Evolutionary conservation across 2,888 invertebrate species (phyloP).

Genomic region (Eretmocerus hayati): DNA sequence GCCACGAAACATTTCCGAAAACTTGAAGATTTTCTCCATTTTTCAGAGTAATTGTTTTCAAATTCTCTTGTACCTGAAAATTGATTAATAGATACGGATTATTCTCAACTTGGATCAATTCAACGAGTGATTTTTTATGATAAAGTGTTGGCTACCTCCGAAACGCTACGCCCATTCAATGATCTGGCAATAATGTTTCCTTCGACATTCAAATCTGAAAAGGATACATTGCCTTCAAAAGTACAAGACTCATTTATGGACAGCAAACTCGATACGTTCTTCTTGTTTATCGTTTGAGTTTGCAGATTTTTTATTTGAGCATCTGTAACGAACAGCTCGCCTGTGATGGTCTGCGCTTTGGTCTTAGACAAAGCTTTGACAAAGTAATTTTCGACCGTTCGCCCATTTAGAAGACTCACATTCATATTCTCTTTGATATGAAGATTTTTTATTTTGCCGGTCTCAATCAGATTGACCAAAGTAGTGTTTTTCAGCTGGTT

Average conservation of each 20-base stretch:
- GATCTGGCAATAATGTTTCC: conserved; percentile 25
- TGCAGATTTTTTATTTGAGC: conserved; percentile 24
- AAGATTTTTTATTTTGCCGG: conserved; percentile 24
- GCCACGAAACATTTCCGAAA: conserved; percentile 32
- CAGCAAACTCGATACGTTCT: conserved; percentile 22
- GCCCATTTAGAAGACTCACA: conserved; percentile 24
- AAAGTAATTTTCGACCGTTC: conserved; percentile 24
- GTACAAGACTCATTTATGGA: conserved; percentile 27
- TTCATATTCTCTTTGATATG: conserved; percentile 26
- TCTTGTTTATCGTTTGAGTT: conserved; percentile 27
- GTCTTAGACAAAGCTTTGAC: conserved; percentile 27
- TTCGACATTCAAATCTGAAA: conserved; percentile 28
- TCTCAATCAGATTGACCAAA: conserved; percentile 19
- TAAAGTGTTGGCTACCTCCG: conserved; percentile 25
- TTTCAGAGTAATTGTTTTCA: conserved; percentile 21
- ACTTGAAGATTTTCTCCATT: conserved; percentile 25
- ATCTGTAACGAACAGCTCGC: conserved; percentile 24
- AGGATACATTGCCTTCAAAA: conserved; percentile 29
- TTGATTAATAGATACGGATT: neutral
- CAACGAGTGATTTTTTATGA: neutral
- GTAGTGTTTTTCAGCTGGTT: conserved; percentile 5
- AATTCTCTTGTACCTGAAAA: conserved; percentile 26
- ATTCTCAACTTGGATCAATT: neutral
- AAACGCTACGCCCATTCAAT: conserved; percentile 27
- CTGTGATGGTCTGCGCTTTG: conserved; percentile 26